Conservation (phyloP, 2,113 vertebrate genomes). For the Neotoma lepida region DNA sequence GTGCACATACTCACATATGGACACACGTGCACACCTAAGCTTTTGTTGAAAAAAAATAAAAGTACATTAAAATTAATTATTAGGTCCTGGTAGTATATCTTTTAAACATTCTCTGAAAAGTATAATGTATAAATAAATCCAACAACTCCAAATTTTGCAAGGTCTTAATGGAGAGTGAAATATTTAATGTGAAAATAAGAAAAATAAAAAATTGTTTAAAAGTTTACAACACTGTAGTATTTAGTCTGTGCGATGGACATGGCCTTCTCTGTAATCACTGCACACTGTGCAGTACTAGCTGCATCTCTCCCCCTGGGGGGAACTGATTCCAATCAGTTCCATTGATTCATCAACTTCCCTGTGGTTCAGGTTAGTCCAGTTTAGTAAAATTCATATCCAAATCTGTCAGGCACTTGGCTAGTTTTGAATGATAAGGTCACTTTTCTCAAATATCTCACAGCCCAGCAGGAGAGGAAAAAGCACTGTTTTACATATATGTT, state of each 20-base stretch:
- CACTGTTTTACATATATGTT: neutral
- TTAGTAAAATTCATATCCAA: conserved; percentile 23
- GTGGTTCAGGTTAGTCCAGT: conserved; percentile 18
- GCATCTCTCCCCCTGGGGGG: neutral
- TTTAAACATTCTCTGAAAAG: neutral
- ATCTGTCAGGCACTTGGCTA: neutral
- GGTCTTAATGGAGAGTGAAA: neutral
- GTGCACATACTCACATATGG: neutral
- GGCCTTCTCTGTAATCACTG: neutral
- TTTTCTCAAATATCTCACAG: neutral
- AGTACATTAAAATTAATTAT: too few species aligned
- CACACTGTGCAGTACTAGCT: neutral
- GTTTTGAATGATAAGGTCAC: conserved; percentile 41
- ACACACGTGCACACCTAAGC: neutral
- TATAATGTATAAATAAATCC: neutral
- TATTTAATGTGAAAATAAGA: neutral
- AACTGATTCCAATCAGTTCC: conserved; percentile 20
- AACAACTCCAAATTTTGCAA: neutral
- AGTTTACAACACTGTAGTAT: conserved; percentile 13
- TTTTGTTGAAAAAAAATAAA: too few species aligned
- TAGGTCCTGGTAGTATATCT: neutral
- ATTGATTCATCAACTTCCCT: conserved; percentile 12
- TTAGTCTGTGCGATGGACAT: neutral
- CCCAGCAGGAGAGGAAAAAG: neutral
- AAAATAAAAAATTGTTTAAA: conserved; percentile 29